Evolutionary conservation across 1,140 invertebrate genomes (phyloP).

Genomic region (Drosophila subobscura): DNA sequence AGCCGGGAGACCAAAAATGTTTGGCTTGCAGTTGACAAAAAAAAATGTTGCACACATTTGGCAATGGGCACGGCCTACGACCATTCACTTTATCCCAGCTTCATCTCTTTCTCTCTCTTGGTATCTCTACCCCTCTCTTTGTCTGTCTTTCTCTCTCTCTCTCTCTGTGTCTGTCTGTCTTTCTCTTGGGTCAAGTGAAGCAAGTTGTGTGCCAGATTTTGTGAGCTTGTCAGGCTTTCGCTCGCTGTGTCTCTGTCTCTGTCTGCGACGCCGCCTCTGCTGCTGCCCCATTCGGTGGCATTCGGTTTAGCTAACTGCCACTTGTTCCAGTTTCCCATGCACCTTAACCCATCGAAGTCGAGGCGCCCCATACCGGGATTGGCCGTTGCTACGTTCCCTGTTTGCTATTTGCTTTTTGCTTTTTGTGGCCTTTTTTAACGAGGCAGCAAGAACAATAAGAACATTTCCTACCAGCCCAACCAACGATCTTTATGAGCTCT

Average conservation of each 20-base stretch:
- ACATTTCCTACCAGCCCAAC: slow-evolving; percentile 21
- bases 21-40: slow-evolving; percentile 57
- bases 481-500: slow-evolving; percentile 68
- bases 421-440: slow-evolving; percentile 38
- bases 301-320: slow-evolving; percentile 33
- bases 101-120: slow-evolving; percentile 22
- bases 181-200: slow-evolving; percentile 66
- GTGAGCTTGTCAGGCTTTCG: slow-evolving; percentile 73
- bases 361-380: slow-evolving; percentile 65
- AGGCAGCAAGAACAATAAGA: slow-evolving; percentile 36
- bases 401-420: slow-evolving; percentile 20
- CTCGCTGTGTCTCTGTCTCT: slow-evolving; percentile 28
- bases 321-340: slow-evolving; percentile 82
- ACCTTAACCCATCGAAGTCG: slow-evolving; percentile 74
- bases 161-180: neutral
- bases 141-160: neutral
- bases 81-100: slow-evolving; percentile 59
- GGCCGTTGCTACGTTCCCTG: slow-evolving; percentile 24
- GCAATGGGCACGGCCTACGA: slow-evolving; percentile 37
- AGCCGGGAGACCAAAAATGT: slow-evolving; percentile 26
- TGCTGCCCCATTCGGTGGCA: too few species aligned
- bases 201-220: slow-evolving; percentile 79
- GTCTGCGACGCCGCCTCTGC: slow-evolving; percentile 8
- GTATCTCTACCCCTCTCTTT: slow-evolving; percentile 8
- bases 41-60: slow-evolving; percentile 49